phyloP scores from a whole-genome alignment of 2,797 vertebrate genomes.

The Mastacembelus armatus region DNA sequence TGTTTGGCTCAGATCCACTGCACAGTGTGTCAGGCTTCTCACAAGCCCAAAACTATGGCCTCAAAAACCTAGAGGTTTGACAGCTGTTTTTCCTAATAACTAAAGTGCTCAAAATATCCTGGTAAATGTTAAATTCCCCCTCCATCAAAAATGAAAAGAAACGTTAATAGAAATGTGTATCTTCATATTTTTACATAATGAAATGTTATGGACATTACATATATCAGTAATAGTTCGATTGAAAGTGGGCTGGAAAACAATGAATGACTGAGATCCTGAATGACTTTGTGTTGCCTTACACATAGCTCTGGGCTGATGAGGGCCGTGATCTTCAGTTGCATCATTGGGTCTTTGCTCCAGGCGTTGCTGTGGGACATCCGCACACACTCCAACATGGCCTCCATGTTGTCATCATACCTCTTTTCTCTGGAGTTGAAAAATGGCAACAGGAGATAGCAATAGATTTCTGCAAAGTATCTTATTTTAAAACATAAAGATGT shows the following conservation, averaged over 20 bases:
- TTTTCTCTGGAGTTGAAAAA: conserved; percentile 78
- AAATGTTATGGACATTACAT: background rate
- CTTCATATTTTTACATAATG: background rate
- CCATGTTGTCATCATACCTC: conserved; percentile 87
- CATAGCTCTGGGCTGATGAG: conserved; percentile 89
- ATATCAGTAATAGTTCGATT: background rate
- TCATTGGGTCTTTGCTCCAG: conserved; percentile 84
- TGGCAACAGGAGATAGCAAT: background rate
- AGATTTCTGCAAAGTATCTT: no score
- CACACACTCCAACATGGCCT: conserved; percentile 87
- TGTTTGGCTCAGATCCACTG: background rate
- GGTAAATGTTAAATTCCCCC: no score
- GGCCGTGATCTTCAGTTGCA: conserved; percentile 92
- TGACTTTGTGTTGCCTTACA: conserved; percentile 87
- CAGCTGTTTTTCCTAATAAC: background rate
- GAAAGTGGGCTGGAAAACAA: background rate
- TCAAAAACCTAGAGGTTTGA: background rate
- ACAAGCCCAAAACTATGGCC: no score
- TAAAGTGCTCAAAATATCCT: background rate
- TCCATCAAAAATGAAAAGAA: no score
- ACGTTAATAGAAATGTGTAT: no score
- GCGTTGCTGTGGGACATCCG: conserved; percentile 83
- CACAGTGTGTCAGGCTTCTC: background rate
- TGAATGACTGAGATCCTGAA: no score
- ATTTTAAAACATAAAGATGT: no score